Conservation (phyloP, 1,140 invertebrate genomes). For the Apocrypta bakeri region DNA sequence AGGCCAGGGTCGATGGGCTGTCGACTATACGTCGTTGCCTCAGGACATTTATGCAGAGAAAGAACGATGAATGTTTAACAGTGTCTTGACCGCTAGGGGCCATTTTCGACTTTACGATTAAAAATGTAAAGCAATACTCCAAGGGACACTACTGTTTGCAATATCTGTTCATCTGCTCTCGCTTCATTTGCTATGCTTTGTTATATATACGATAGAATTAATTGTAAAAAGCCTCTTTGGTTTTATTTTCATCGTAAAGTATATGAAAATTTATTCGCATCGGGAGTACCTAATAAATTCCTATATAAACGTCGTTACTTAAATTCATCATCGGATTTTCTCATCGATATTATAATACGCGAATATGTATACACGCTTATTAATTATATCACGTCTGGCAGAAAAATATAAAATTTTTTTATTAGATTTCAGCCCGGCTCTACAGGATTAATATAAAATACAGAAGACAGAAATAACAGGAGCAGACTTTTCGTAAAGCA, state of each 20-base stretch:
- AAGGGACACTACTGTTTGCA: too few species aligned
- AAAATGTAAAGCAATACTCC: background rate
- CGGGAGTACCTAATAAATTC: background rate
- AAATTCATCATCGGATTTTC: background rate
- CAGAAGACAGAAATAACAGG: too few species aligned
- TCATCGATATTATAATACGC: too few species aligned
- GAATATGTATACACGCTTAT: background rate
- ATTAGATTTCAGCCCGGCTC: too few species aligned
- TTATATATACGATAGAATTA: too few species aligned
- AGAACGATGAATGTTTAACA: background rate
- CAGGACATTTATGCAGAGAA: background rate
- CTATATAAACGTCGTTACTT: background rate
- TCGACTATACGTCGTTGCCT: background rate
- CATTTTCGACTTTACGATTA: background rate
- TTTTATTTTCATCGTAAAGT: background rate
- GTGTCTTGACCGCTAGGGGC: background rate
- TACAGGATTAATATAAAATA: too few species aligned
- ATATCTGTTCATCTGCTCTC: too few species aligned
- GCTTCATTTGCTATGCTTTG: too few species aligned
- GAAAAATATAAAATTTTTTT: too few species aligned
- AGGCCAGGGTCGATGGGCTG: conserved; percentile 49
- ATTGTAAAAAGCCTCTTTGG: too few species aligned
- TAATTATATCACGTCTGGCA: too few species aligned
- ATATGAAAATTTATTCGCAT: background rate
- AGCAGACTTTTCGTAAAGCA: too few species aligned